Evolutionary conservation across 2,888 invertebrate genomes (phyloP).

Genomic region (Cylindroiulus punctatus): DNA sequence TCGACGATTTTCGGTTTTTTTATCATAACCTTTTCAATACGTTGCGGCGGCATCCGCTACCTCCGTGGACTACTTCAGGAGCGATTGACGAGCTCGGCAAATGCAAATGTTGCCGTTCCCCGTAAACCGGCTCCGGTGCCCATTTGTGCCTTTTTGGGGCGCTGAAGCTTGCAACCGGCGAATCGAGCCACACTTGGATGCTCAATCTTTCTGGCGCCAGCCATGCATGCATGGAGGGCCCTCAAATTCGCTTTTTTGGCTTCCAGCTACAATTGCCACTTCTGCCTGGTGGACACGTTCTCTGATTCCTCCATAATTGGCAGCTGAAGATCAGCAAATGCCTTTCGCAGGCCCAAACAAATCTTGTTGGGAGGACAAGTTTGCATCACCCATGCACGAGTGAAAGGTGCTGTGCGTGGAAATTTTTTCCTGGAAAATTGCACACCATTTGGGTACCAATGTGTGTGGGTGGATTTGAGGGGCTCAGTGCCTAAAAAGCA

Average conservation of each 20-base stretch:
- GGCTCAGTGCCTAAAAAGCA: too few relatives aligned
- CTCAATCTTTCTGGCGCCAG: background rate
- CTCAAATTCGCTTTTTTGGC: background rate
- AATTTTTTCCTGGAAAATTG: too few relatives aligned
- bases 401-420: too few relatives aligned
- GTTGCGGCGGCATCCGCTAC: background rate
- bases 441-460: too few relatives aligned
- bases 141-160: background rate
- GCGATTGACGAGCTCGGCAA: background rate
- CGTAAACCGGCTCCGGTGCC: background rate
- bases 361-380: background rate
- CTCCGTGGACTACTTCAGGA: background rate
- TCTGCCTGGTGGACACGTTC: background rate
- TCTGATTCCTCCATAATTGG: background rate
- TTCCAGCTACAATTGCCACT: background rate
- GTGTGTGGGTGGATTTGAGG: too few relatives aligned
- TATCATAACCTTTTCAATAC: slow-evolving; percentile 7
- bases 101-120: background rate
- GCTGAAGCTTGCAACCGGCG: background rate
- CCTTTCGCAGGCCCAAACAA: background rate
- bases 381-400: too few relatives aligned
- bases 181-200: background rate
- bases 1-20: background rate
- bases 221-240: background rate
- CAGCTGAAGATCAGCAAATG: background rate